phyloP scores from a whole-genome alignment of 1,140 invertebrate genomes.

The Carposina sasakii region DNA sequence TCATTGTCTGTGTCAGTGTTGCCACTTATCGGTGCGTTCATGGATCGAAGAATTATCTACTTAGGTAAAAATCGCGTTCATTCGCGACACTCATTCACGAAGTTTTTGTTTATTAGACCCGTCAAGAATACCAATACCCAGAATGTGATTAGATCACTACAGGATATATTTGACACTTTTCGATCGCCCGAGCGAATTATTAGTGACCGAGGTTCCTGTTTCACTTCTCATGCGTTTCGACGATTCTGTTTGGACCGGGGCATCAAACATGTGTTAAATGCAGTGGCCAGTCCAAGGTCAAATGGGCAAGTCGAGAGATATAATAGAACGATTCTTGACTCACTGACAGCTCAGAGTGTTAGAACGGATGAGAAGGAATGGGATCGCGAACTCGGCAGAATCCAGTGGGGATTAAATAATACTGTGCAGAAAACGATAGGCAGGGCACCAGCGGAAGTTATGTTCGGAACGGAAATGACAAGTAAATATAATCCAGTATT shows the following conservation, averaged over 20 bases:
- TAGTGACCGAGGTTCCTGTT: constrained; percentile 1
- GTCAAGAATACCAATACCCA: neutral
- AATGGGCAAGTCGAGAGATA: constrained; percentile 14
- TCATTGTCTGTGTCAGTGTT: too few relatives aligned
- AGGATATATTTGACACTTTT: constrained; percentile 5
- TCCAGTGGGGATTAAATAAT: constrained; percentile 13
- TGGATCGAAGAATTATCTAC: too few relatives aligned
- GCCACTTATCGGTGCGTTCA: too few relatives aligned
- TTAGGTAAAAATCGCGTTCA: too few relatives aligned
- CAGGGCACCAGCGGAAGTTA: constrained; percentile 3
- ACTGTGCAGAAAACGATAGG: constrained; percentile 4
- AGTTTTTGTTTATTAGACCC: neutral
- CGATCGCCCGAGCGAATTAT: constrained; percentile 1
- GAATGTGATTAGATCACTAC: neutral
- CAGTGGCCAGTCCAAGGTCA: constrained; percentile 10
- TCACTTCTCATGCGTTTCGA: constrained; percentile 4
- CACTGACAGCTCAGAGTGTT: constrained; percentile 5
- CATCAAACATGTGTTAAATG: constrained; percentile 8
- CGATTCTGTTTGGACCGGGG: neutral
- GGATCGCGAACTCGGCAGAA: constrained; percentile 2
- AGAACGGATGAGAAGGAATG: constrained; percentile 3
- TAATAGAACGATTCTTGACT: constrained; percentile 3
- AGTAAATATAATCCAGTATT: neutral
- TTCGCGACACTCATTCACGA: too few relatives aligned
- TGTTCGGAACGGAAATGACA: neutral